Evolutionary conservation across 2,797 vertebrate species (phyloP), one percentile per base, ranked within the genome.

Genomic region (Liasis olivaceus): DNA sequence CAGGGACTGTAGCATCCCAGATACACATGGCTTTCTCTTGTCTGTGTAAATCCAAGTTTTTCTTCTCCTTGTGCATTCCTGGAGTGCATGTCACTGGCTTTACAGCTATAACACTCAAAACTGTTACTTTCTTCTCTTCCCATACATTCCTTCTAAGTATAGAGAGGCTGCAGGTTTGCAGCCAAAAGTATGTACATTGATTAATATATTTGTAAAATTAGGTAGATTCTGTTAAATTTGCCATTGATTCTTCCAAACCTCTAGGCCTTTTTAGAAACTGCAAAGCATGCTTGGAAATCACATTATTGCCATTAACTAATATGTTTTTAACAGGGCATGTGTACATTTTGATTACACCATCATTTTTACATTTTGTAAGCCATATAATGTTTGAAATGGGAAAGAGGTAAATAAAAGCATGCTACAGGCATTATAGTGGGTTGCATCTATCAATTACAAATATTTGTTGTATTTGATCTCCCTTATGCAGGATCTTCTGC

Each of bases 401-500:
- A 72, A 72, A 72, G 17, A 58, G 4, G 20, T 64, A 9, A 88
- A 88, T 28, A 62, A 84, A 31, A 42, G 31, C 84, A 64, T 56
- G 47, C 24, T 20, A 31, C 17, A 66, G 47, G 59, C 36, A 7
- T 54, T 63, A 51, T 31, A 91, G 51, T 56, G 24, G 17, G 60
- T 36, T 86, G 20, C 42, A 56, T 54, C n/a, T 62, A 26, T 90
- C 58, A 90, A 8, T 91, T 60, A n/a, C 42, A 47, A 42, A 47
- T 9, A 8, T 69, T 51, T 8, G 81, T 77, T 36, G 56, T 91
- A 94, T 66, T 56, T 95, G 89, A 7, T 93, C 62, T 94, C 89
- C 91, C 92, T 95, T 22, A 72, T 2, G 93, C 91, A 92, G 47
- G n/a, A 91, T 86, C 63, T 47, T 24, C 72, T 88, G 62, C 20